These are phyloP conservation scores for Drosophila gunungcola DNA, from an alignment of 1,140 invertebrate genomes.

Conservation along the genomic window DNA sequence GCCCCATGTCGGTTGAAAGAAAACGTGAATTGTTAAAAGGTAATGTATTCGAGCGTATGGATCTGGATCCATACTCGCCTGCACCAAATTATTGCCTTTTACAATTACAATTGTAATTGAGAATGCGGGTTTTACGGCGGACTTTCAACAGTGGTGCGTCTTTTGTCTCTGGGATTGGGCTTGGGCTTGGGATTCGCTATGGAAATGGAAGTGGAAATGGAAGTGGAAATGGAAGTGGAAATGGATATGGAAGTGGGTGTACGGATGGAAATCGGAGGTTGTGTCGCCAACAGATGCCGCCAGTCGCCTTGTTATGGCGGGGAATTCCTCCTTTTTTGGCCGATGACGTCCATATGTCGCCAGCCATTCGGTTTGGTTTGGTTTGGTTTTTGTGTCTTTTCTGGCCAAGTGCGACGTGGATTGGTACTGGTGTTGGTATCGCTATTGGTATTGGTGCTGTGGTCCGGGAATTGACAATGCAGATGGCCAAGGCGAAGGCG, in stretches of 20 bases:
- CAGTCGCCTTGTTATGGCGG: conserved; percentile 45
- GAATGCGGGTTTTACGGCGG: conserved; percentile 38
- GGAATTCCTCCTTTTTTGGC: neutral
- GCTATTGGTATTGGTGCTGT: conserved; percentile 31
- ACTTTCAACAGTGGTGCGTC: conserved; percentile 35
- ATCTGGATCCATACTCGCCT: conserved; percentile 1
- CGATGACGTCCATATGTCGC: conserved; percentile 72
- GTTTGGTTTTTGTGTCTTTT: conserved; percentile 25
- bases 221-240: too few species aligned
- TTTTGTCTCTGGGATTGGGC: conserved; percentile 9
- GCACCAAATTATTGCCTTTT: conserved; percentile 43
- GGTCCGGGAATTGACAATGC: conserved; percentile 35
- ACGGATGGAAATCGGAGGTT: neutral
- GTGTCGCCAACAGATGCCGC: conserved; percentile 29
- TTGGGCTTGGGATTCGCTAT: neutral
- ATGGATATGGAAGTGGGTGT: neutral
- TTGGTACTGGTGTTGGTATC: conserved; percentile 28
- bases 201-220: neutral
- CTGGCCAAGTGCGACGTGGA: conserved; percentile 15
- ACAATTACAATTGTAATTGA: conserved; percentile 70
- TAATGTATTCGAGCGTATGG: neutral
- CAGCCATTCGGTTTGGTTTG: conserved; percentile 49
- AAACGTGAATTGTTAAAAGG: neutral
- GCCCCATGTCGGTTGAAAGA: neutral
- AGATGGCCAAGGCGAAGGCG: neutral